Evolutionary conservation across 2,888 invertebrate species (phyloP).

Genomic region (Panopea generosa): DNA sequence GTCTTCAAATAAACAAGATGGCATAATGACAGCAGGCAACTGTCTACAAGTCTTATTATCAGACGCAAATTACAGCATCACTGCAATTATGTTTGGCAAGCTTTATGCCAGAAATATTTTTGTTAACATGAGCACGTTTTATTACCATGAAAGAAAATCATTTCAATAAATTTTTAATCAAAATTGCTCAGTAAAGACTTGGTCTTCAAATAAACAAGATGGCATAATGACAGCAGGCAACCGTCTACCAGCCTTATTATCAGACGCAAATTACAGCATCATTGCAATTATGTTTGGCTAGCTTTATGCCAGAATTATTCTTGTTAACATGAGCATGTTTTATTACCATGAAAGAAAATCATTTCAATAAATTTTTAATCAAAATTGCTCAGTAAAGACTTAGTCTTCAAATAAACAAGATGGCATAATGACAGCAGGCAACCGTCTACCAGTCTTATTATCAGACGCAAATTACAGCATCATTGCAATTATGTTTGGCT

Average conservation of each 20-base stretch:
- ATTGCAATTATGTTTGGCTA: too few species aligned
- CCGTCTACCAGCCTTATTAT: conserved; percentile 47
- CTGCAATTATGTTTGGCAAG: background rate
- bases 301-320: too few species aligned
- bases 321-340: too few species aligned
- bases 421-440: conserved; percentile 54
- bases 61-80: conserved; percentile 34
- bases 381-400: conserved; percentile 11
- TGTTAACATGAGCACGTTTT: too few species aligned
- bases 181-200: conserved; percentile 17
- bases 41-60: conserved; percentile 44
- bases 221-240: conserved; percentile 54
- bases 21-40: conserved; percentile 6
- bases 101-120: too few species aligned
- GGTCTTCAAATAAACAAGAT: conserved; percentile 24
- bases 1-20: background rate
- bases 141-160: background rate
- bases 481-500: conserved; percentile 59
- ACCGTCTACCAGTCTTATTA: conserved; percentile 50
- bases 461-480: conserved; percentile 73
- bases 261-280: conserved; percentile 37
- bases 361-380: background rate
- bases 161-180: too few species aligned
- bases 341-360: background rate
- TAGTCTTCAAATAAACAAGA: conserved; percentile 24